Evolutionary conservation across 1,140 invertebrate genomes (phyloP), one percentile per base, ranked within the genome.

Genomic region (Stenopsyche tienmushanensis): DNA sequence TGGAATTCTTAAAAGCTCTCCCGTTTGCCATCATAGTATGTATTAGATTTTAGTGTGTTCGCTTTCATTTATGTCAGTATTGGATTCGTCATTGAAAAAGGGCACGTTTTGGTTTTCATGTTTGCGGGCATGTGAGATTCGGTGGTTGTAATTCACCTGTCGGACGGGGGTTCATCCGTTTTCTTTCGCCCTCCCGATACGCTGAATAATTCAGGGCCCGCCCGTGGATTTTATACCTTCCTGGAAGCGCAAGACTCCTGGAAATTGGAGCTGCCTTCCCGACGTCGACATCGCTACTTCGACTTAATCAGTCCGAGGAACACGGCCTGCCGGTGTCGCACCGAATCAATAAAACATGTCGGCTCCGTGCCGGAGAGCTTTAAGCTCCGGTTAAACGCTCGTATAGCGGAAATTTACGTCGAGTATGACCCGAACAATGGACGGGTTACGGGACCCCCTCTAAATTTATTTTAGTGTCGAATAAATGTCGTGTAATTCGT

Each of bases 131-230:
- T 9, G 8, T 45, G 5, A 2, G 5, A 15, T 10, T 34, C 29
- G 53, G 1, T 41, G 18, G n/a, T n/a, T n/a, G 53, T 57, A 57
- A 57, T 57, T 57, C 26, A 57, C 29, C 18, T 57, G 26, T 58
- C 39, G 44, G 39, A 41, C 25, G 10, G n/a, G n/a, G 17, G 25
- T 39, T 34, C 26, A 20, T 45, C 29, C 41, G 52, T 15, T 41
- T 34, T 20, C 10, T 29, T 34, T 17, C 13, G 39, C 20, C 9
- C 34, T n/a, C 23, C 21, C 8, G 20, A 58, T 42, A 1, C 15
- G 3, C 13, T 58, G 55, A 58, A 58, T 58, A 9, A 58, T 58
- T 58, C 55, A 58, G 39, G 23, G 25, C 5, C 18, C 23, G 20
- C 25, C 10, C 8, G 13, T 49, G 47, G 10, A 20, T 17, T 9